Evolutionary conservation across 2,888 invertebrate species (phyloP).

Genomic region (Parasteatoda lunata): DNA sequence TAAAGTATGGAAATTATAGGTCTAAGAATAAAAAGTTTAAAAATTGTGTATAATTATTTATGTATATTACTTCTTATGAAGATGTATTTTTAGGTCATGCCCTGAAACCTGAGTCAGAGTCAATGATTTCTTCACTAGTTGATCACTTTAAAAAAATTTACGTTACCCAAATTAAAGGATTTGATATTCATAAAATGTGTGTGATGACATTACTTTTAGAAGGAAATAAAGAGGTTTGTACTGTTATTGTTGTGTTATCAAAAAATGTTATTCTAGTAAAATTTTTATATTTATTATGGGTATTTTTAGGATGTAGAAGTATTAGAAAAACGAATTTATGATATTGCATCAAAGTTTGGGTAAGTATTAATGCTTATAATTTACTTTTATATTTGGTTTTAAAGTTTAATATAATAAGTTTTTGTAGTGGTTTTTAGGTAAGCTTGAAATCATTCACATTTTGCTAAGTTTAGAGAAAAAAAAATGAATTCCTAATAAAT

Average conservation of each 20-base stretch:
- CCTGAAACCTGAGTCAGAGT: conserved; percentile 75
- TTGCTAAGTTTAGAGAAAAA: no score
- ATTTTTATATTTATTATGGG: not conserved
- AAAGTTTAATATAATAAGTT: no score
- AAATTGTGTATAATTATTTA: no score
- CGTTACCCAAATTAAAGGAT: conserved; percentile 90
- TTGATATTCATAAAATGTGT: conserved; percentile 85
- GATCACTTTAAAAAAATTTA: conserved; percentile 90
- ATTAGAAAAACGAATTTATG: conserved; percentile 86
- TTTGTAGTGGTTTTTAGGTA: no score
- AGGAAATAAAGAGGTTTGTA: conserved; percentile 77
- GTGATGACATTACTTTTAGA: conserved; percentile 96
- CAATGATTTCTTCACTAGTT: conserved; percentile 80
- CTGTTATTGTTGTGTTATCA: conserved; percentile 32
- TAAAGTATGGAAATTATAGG: not conserved
- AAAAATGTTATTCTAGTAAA: not conserved
- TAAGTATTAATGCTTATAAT: conserved; percentile 70
- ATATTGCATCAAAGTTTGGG: conserved; percentile 83
- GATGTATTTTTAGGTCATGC: conserved; percentile 74
- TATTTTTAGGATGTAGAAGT: conserved; percentile 80
- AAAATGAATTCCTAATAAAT: no score
- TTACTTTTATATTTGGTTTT: no score
- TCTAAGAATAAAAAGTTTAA: no score
- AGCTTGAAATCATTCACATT: no score
- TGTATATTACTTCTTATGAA: not conserved